Conservation (phyloP, 2,113 vertebrate species). For the Pycnonotus jocosus region DNA sequence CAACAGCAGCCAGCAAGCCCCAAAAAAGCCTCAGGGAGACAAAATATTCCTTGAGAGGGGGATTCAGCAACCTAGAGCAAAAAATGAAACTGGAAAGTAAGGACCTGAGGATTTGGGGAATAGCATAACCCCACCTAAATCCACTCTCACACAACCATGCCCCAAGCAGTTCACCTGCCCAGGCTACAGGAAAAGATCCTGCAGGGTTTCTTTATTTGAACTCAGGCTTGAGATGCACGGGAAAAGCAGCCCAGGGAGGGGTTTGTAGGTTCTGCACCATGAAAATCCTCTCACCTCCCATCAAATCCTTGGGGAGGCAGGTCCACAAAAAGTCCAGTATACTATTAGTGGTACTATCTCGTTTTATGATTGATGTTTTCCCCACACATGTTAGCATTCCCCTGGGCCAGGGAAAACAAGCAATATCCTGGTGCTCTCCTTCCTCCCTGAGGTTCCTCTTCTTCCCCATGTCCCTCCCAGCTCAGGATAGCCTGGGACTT, state of each 20-base stretch:
- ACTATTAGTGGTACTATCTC: neutral
- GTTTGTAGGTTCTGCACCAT: too few species aligned
- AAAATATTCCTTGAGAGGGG: neutral
- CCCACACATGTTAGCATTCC: neutral
- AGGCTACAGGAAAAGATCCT: neutral
- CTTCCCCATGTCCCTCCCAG: too few species aligned
- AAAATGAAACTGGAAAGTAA: neutral
- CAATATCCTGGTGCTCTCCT: neutral
- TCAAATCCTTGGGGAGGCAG: neutral
- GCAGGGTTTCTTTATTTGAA: neutral
- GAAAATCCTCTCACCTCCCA: neutral
- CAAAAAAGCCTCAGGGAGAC: neutral
- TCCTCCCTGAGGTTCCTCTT: neutral
- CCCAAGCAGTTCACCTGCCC: too few species aligned
- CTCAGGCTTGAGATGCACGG: fast-evolving
- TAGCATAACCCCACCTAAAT: neutral
- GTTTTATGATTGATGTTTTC: neutral
- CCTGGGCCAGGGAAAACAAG: neutral
- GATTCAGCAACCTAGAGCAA: neutral
- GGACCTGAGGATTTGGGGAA: neutral
- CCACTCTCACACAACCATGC: fast-evolving
- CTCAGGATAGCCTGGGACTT: neutral
- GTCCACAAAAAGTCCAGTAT: neutral
- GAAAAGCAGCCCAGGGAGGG: neutral
- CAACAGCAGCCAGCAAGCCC: neutral